These are phyloP conservation scores for Bursaphelenchus okinawaensis DNA, from an alignment of 2,888 invertebrate species.

Conservation along the genomic window DNA sequence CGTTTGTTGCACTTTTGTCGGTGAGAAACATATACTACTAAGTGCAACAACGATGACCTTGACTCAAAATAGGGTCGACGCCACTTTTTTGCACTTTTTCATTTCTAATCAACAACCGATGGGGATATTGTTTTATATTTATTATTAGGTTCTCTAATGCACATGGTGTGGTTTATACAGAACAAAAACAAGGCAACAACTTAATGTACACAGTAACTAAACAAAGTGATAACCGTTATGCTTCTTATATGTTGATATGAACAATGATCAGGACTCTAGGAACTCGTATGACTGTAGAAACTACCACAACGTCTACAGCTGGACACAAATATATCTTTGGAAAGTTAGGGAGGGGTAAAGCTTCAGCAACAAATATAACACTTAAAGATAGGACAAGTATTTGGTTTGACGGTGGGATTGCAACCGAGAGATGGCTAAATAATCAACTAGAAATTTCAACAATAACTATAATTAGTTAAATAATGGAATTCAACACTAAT, in stretches of 20 bases:
- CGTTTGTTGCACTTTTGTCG: no score
- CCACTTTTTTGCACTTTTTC: background rate
- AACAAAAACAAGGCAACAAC: constrained; percentile 3
- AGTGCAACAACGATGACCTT: no score
- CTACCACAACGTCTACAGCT: background rate
- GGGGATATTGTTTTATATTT: no score
- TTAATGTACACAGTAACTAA: background rate
- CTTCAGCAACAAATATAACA: background rate
- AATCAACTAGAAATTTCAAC: no score
- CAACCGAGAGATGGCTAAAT: no score
- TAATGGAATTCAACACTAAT: no score
- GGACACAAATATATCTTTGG: background rate
- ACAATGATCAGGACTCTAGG: background rate
- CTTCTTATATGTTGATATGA: background rate
- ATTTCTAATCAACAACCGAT: background rate
- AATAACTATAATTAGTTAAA: no score
- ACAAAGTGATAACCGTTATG: background rate
- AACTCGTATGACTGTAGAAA: background rate
- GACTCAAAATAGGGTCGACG: no score
- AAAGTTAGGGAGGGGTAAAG: background rate
- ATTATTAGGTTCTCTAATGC: background rate
- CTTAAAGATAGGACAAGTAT: background rate
- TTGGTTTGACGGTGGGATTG: background rate
- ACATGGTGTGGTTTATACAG: constrained; percentile 1
- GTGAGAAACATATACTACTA: no score